Evolutionary conservation across 2,888 invertebrate species (phyloP), one percentile per base, ranked within the genome.

Genomic region (Apodemia duryi): DNA sequence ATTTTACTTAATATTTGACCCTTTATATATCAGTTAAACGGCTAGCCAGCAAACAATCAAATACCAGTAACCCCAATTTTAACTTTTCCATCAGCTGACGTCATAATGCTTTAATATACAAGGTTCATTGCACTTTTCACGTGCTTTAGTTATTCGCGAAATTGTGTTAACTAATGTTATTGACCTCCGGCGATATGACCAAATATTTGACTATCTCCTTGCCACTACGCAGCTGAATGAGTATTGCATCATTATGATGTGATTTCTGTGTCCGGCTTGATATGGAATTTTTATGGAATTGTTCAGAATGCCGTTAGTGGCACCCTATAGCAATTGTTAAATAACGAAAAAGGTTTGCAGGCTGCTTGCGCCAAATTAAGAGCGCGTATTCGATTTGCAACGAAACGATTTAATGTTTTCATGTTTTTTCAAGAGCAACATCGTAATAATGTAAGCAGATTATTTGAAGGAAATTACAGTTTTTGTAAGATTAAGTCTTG

Each of bases 151-250:
- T 68, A 64, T 70, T 70, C 71, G 72, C 74, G 72, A 75, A 78
- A 77, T 72, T 80, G 76, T 74, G 80, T 69, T 78, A 79, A 72
- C 67, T 66, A 63, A 65, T 70, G 73, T 71, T 70, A 64, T 70
- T 74, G 73, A 74, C 68, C 73, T 67, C 43, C 51, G 63, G 61
- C 49, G 64, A 64, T 49, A 61, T 38, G 51, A 51, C 51, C 46
- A 57, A 57, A 57, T 57, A 57, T 57, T 57, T 57, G 32, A 57
- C 57, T 57, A 57, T 57, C 57, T 57, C 43, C 32, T 57, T 64
- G 49, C 60, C 60, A 10, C 52, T 52, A 63, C 29, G 28, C 54
- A 10, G 28, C 2, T 43, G 62, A 21, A 61, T 61, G 67, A 65
- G 49, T 65, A 29, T 64, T 29, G 52, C 32, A 38, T 51, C 46